phyloP scores from a whole-genome alignment of 2,113 vertebrate genomes.

The Perca fluviatilis region DNA sequence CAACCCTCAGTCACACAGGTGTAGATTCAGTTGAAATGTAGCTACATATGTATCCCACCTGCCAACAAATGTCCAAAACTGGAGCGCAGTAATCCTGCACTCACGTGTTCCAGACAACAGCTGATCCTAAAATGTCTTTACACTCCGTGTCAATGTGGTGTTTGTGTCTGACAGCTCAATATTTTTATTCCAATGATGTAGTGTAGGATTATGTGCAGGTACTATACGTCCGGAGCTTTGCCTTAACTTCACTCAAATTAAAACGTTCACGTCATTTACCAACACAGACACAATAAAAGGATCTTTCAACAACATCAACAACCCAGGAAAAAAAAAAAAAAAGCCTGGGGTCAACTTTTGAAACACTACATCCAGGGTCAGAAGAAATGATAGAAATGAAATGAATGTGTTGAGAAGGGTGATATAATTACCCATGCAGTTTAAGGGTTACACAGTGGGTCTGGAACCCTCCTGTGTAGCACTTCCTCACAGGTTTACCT shows the following conservation, averaged over 20 bases:
- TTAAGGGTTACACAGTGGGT: not conserved
- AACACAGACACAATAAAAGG: not conserved
- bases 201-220: not conserved
- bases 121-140: conserved; percentile 18
- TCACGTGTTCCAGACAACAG: conserved; percentile 17
- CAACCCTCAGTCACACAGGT: not conserved
- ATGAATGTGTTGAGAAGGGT: not conserved
- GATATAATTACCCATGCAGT: not conserved
- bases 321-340: not conserved
- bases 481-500: not conserved
- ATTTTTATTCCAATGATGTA: not conserved
- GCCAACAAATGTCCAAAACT: conserved; percentile 6
- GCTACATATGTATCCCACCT: not conserved
- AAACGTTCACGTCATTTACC: not conserved
- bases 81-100: conserved; percentile 5
- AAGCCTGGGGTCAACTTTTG: not conserved
- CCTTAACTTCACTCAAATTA: not conserved
- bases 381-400: not conserved
- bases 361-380: not conserved
- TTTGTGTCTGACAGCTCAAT: not conserved
- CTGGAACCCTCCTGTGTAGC: not conserved
- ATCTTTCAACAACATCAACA: not conserved
- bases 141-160: not conserved
- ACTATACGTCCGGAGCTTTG: not conserved
- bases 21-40: not conserved